Percentiles rank a stretch among this genome's conserved stretches.
Evolutionary conservation across 2,888 invertebrate species (phyloP).

Genomic region (Tachina lurida): DNA sequence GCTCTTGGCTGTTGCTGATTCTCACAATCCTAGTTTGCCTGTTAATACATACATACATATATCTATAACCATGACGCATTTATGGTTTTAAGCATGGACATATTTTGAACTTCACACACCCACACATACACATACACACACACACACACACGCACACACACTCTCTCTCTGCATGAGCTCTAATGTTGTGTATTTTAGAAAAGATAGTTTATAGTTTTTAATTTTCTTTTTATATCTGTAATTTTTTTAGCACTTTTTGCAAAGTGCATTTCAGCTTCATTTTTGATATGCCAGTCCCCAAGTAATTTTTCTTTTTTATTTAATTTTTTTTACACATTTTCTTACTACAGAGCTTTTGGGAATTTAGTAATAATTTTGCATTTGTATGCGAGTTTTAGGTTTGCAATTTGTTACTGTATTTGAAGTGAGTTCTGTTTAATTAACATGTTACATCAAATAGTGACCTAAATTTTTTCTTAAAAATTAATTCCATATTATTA

Average conservation of each 20-base stretch:
- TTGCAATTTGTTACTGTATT: constrained; percentile 17
- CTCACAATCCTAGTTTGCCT: constrained; percentile 11
- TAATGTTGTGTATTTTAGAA: constrained; percentile 11
- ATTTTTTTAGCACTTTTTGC: constrained; percentile 7
- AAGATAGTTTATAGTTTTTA: constrained; percentile 23
- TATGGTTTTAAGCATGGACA: constrained; percentile 1
- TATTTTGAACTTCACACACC: neutral
- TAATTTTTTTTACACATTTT: neutral
- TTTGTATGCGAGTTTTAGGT: neutral
- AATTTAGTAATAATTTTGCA: constrained; percentile 10
- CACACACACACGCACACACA: no score
- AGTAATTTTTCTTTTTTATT: constrained; percentile 10
- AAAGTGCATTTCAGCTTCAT: constrained; percentile 29
- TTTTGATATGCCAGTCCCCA: constrained; percentile 8
- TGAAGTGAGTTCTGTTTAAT: constrained; percentile 34
- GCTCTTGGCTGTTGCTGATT: constrained; percentile 45
- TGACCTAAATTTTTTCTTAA: constrained; percentile 44
- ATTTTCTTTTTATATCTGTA: constrained; percentile 16
- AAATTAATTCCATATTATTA: constrained; percentile 16
- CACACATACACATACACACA: no score
- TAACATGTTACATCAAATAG: constrained; percentile 4
- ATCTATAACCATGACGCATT: constrained; percentile 27
- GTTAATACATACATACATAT: constrained; percentile 14
- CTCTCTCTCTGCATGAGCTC: neutral
- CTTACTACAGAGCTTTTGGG: constrained; percentile 5